Conservation (phyloP, 2,888 invertebrate species). For the Drosophila multiciliata region DNA sequence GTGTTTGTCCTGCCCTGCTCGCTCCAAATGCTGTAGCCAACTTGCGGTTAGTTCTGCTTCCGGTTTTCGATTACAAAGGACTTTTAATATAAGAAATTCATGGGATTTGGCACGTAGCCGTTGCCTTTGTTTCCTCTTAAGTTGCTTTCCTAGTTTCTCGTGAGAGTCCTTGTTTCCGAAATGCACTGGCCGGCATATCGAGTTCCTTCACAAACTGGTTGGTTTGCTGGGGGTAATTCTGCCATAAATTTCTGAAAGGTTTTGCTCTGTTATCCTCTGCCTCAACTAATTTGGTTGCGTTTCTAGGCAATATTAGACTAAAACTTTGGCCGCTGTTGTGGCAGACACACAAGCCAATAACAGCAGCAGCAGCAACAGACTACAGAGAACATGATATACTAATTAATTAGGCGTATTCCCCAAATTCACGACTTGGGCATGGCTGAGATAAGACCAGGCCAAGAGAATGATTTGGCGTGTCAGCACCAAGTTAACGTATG, state of each 20-base stretch:
- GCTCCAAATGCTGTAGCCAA: slow-evolving; percentile 38
- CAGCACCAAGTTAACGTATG: slow-evolving; percentile 45
- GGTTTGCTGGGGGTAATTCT: slow-evolving; percentile 16
- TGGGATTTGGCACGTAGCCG: slow-evolving; percentile 71
- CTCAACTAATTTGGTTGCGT: slow-evolving; percentile 59
- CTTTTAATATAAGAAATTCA: slow-evolving; percentile 74
- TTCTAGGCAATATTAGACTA: slow-evolving; percentile 59
- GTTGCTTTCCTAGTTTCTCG: slow-evolving; percentile 68
- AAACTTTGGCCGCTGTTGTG: slow-evolving; percentile 41
- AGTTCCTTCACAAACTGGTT: slow-evolving; percentile 27
- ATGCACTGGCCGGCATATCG: slow-evolving; percentile 39
- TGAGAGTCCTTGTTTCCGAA: slow-evolving; percentile 41
- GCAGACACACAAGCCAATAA: slow-evolving; percentile 57
- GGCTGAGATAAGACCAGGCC: slow-evolving; percentile 20
- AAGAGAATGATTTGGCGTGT: slow-evolving; percentile 53
- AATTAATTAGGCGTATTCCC: slow-evolving; percentile 75
- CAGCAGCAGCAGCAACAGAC: slow-evolving; percentile 10
- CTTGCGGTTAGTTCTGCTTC: slow-evolving; percentile 69
- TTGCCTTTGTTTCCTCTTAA: slow-evolving; percentile 56
- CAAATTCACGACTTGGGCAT: slow-evolving; percentile 68
- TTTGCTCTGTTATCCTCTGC: slow-evolving; percentile 48
- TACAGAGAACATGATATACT: slow-evolving; percentile 60
- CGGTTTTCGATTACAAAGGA: slow-evolving; percentile 77
- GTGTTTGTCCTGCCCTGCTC: slow-evolving; percentile 49
- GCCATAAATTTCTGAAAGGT: slow-evolving; percentile 75